phyloP scores from a whole-genome alignment of 35 echinoderm and acorn worm species.

The Amphiura filiformis region DNA sequence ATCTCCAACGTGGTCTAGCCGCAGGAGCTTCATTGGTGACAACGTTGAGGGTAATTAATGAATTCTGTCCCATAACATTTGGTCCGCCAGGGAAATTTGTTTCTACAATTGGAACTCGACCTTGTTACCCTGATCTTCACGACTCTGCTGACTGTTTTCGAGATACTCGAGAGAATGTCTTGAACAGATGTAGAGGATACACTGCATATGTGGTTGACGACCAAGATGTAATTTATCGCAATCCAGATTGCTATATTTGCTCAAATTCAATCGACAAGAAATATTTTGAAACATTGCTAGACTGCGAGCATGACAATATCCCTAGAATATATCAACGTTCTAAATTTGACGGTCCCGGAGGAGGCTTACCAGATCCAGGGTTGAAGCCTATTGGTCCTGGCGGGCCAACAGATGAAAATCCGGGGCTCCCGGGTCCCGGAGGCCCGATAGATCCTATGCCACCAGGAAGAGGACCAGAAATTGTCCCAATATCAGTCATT shows the following conservation, averaged over 20 bases:
- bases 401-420: background rate
- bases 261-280: background rate
- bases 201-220: background rate
- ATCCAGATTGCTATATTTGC: slow-evolving; percentile 4
- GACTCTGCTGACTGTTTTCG: background rate
- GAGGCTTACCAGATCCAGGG: too few species aligned
- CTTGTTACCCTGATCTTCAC: background rate
- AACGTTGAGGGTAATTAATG: background rate
- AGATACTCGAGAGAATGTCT: background rate
- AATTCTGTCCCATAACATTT: background rate
- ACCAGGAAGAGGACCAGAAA: background rate
- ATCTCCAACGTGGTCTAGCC: background rate
- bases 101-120: background rate
- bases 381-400: background rate
- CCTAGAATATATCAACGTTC: too few species aligned
- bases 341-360: too few species aligned
- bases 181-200: background rate
- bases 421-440: background rate
- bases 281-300: background rate
- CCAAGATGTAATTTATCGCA: background rate
- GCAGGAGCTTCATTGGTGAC: background rate
- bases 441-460: background rate
- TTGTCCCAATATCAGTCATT: slow-evolving; percentile 15
- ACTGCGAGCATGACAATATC: background rate
- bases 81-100: background rate